Conservation (phyloP, 2,888 invertebrate genomes). For the Trissolcus brochymenae region DNA sequence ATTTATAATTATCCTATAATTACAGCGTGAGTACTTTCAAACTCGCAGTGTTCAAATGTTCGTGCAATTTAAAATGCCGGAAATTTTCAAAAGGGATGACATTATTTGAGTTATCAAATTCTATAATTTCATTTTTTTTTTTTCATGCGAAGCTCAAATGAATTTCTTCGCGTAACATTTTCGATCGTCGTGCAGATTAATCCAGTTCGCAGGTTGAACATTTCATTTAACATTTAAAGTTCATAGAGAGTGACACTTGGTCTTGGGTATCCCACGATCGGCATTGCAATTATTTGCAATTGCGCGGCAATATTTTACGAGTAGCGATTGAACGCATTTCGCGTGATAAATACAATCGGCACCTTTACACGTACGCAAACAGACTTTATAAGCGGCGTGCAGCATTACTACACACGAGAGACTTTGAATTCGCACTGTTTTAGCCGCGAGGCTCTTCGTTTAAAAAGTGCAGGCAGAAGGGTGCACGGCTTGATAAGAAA, state of each 20-base stretch:
- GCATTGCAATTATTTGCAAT: slow-evolving; percentile 40
- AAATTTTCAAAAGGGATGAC: not conserved
- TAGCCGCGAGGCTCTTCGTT: slow-evolving; percentile 24
- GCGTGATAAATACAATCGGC: slow-evolving; percentile 37
- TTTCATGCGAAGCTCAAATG: too few relatives aligned
- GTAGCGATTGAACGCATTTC: slow-evolving; percentile 9
- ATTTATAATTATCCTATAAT: too few relatives aligned
- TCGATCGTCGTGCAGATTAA: not conserved
- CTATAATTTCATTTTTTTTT: too few relatives aligned
- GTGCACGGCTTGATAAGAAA: slow-evolving; percentile 49
- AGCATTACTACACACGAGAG: slow-evolving; percentile 35
- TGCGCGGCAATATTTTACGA: slow-evolving; percentile 26
- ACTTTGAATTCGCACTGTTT: slow-evolving; percentile 37
- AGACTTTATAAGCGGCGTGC: slow-evolving; percentile 23
- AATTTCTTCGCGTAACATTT: too few relatives aligned
- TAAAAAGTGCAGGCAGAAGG: slow-evolving; percentile 43
- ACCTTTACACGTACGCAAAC: slow-evolving; percentile 43
- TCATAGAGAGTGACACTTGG: slow-evolving; percentile 45
- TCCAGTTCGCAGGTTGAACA: slow-evolving; percentile 31
- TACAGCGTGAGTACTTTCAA: too few relatives aligned
- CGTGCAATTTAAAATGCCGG: not conserved
- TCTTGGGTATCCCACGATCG: slow-evolving; percentile 52
- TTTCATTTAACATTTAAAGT: slow-evolving; percentile 53
- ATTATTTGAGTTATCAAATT: too few relatives aligned
- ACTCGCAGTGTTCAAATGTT: too few relatives aligned